Evolutionary conservation across 1,140 invertebrate genomes (phyloP), one percentile per base, ranked within the genome.

Genomic region (Armadillidium nasatum): DNA sequence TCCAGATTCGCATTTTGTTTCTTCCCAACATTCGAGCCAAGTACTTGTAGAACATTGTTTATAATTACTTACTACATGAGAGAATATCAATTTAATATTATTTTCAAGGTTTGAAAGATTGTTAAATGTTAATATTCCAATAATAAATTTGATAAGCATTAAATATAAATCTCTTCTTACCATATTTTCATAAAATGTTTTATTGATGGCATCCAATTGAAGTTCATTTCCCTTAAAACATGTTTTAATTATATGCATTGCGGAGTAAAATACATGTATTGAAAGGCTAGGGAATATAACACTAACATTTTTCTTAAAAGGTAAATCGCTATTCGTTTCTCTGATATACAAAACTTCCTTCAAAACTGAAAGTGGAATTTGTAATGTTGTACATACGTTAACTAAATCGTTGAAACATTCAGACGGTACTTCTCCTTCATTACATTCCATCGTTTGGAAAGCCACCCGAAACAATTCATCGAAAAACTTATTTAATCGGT

Each of bases 71-170:
- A 19, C 1, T 15, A 60, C 7, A 60, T 60, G 50, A 60, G 50
- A 13, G 50, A 60, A 60, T 15, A 60, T 60, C 11, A 15, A 19
- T 60, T 60, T 60, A 19, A 60, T 60, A 19, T 60, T 60, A 60
- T 7, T 60, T 19, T 60, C 50, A 15, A 60, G 50, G 11, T 60
- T 60, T 60, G 19, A 1, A 15, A 60, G 11, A 19, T 7, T 19
- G 19, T 60, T 60, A 60, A 60, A 60, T 60, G 50, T 19, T 60
- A 60, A 60, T 15, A 60, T 60, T 60, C 50, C 50, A 15, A 60
- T 60, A 4, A 60, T 19, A 60, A 60, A 60, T 60, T 60, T 60
- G 11, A 60, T 60, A 60, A 60, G 50, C 19, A 7, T 60, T 60
- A 60, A 60, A 19, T 15, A 60, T 15, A 15, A 19, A 60, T 19